phyloP scores from a whole-genome alignment of 2,113 vertebrate species.

The Tyto alba region DNA sequence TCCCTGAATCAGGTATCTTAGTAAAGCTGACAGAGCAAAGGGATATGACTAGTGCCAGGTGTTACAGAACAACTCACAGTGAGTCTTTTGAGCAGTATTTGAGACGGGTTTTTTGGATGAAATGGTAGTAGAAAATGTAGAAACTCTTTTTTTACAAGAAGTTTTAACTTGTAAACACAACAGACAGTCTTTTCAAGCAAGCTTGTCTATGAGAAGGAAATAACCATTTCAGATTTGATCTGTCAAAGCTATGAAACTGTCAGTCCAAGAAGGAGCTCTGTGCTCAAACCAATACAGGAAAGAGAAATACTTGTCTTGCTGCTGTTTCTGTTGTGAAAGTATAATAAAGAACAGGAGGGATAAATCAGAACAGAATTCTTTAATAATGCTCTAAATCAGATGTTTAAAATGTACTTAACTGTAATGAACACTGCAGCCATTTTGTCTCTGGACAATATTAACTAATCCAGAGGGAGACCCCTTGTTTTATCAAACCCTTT shows the following conservation, averaged over 20 bases:
- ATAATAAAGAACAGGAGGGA: neutral
- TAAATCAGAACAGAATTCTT: neutral
- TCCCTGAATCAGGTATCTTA: neutral
- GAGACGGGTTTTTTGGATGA: neutral
- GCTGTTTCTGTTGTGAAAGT: neutral
- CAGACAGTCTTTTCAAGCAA: neutral
- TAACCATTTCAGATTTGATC: neutral
- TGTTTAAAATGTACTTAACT: neutral
- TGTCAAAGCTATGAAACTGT: neutral
- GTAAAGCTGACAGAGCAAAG: neutral
- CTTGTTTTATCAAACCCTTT: neutral
- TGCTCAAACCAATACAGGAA: neutral
- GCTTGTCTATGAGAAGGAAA: neutral
- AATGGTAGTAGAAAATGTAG: neutral
- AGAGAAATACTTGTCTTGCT: neutral
- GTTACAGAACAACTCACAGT: neutral
- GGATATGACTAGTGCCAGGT: neutral
- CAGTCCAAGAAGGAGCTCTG: neutral
- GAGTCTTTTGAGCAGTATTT: neutral
- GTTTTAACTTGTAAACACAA: neutral
- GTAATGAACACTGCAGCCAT: accelerated
- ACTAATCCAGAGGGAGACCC: neutral
- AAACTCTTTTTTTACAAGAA: neutral
- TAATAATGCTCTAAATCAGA: neutral
- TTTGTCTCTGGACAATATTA: neutral